Evolutionary conservation across 2,113 vertebrate genomes (phyloP).

Genomic region (Dolichallabes microphthalmus): DNA sequence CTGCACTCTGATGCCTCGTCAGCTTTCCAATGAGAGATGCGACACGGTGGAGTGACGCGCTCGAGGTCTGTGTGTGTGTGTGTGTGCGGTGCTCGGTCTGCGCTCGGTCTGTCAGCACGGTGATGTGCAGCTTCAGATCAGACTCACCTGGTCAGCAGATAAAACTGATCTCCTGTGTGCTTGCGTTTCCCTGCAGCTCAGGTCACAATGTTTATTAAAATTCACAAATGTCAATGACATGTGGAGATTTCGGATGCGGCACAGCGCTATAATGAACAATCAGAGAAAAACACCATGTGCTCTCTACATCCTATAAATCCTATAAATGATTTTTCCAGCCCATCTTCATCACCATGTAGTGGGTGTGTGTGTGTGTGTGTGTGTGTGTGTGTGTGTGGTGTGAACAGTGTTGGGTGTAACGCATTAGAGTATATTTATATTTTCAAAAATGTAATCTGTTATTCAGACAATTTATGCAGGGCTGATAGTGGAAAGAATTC

Average conservation of each 20-base stretch:
- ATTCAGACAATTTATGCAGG: no score
- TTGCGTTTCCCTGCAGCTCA: not conserved
- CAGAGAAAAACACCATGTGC: not conserved
- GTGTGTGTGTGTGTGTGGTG: not conserved
- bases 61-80: no score
- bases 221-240: not conserved
- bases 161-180: not conserved
- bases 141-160: not conserved
- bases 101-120: not conserved
- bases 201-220: not conserved
- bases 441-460: no score
- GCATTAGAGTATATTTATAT: no score
- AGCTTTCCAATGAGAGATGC: constrained; percentile 67
- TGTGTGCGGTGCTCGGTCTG: no score
- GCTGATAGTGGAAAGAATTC: no score
- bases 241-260: not conserved
- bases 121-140: not conserved
- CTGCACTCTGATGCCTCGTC: constrained; percentile 63
- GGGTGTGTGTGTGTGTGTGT: not conserved
- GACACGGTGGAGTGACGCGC: constrained; percentile 58
- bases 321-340: not conserved
- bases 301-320: not conserved
- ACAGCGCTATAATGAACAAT: not conserved
- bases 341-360: not conserved
- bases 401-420: no score